These are phyloP conservation scores for Hetaerina americana DNA, from an alignment of 1,140 invertebrate genomes.

Conservation along the genomic window DNA sequence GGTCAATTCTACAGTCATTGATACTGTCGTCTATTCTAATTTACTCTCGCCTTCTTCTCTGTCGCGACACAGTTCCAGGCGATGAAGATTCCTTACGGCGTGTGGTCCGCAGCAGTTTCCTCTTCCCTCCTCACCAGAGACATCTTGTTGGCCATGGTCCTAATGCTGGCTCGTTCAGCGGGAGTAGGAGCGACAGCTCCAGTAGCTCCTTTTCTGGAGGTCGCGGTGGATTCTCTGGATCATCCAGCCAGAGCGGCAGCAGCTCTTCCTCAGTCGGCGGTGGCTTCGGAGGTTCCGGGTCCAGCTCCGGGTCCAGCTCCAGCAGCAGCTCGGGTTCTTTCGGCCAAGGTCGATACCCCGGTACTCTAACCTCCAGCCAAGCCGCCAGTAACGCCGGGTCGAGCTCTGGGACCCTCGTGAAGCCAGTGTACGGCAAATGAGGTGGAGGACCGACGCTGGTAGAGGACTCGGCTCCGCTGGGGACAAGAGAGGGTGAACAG, in stretches of 20 bases:
- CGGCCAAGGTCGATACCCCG: not conserved
- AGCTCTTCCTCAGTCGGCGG: not conserved
- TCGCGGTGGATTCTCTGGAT: not conserved
- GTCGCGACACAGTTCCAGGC: too few species aligned
- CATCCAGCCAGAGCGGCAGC: not conserved
- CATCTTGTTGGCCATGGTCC: too few species aligned
- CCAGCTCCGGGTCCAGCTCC: not conserved
- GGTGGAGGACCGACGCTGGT: not conserved
- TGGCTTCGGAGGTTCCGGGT: not conserved
- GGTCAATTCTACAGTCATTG: too few species aligned
- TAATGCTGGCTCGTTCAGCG: not conserved
- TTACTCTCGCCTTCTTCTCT: too few species aligned
- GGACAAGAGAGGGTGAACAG: too few species aligned
- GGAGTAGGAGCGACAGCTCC: not conserved
- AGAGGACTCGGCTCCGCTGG: not conserved
- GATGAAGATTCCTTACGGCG: too few species aligned
- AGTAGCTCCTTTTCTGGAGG: not conserved
- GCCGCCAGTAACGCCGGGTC: not conserved
- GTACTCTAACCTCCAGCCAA: not conserved
- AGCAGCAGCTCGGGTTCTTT: not conserved
- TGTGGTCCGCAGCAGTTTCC: too few species aligned
- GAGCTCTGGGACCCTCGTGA: not conserved
- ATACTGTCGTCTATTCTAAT: too few species aligned
- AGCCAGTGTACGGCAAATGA: too few species aligned
- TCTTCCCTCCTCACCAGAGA: too few species aligned